A percentile compares a stretch with the other conserved stretches of the same genome.
Conservation (phyloP, 2,888 invertebrate genomes). For the Amphipoea oculea region DNA sequence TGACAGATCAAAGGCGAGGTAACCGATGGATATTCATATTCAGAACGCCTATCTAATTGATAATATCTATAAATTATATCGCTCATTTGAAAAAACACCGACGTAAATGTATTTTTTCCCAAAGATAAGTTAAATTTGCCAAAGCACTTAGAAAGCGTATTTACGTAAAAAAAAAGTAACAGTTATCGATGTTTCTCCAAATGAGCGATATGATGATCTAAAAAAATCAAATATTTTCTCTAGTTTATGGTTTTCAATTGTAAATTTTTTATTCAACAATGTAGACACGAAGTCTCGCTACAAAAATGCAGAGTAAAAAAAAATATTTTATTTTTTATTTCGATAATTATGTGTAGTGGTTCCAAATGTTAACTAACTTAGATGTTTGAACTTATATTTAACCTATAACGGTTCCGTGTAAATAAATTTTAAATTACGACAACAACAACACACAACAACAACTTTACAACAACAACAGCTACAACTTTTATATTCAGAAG, state of each 20-base stretch:
- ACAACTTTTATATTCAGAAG: not conserved
- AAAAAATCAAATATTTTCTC: slow-evolving; percentile 2
- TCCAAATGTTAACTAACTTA: not conserved
- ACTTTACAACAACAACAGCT: too few species aligned
- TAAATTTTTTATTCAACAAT: not conserved
- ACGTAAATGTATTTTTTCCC: too few species aligned
- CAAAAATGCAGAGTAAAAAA: not conserved
- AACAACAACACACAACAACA: too few species aligned
- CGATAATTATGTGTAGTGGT: not conserved
- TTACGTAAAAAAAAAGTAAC: too few species aligned
- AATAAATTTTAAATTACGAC: not conserved
- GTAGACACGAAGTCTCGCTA: not conserved
- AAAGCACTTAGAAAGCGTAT: too few species aligned
- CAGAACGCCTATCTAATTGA: slow-evolving; percentile 22
- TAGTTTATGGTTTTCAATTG: not conserved
- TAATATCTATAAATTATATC: slow-evolving; percentile 9
- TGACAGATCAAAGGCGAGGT: slow-evolving; percentile 22
- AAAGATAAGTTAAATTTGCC: too few species aligned
- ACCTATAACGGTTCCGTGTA: not conserved
- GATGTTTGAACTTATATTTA: not conserved
- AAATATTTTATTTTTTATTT: not conserved
- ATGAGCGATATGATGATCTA: not conserved
- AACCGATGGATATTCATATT: not conserved
- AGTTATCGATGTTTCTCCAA: too few species aligned
- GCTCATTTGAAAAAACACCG: too few species aligned